Conservation (phyloP, 2,113 vertebrate genomes). For the Malaclemys terrapin region DNA sequence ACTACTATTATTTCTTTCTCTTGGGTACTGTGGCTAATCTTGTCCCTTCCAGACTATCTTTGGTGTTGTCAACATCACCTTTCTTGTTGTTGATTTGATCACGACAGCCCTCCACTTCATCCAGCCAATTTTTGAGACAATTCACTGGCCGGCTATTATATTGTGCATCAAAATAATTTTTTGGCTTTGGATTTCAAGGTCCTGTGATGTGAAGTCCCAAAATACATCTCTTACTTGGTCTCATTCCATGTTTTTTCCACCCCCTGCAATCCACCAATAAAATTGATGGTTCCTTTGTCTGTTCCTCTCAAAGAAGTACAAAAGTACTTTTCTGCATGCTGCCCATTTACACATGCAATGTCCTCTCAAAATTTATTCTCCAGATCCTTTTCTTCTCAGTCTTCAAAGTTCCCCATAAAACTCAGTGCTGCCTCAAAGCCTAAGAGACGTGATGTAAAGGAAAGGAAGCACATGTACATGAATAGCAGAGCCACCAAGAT, state of each 20-base stretch:
- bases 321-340: background rate
- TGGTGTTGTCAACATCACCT: background rate
- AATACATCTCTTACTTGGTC: background rate
- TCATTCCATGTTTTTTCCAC: background rate
- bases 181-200: background rate
- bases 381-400: background rate
- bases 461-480: background rate
- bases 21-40: background rate
- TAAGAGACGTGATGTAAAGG: background rate
- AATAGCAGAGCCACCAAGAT: background rate
- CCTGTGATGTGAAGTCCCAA: background rate
- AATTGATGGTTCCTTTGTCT: background rate
- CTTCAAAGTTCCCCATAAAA: background rate
- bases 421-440: background rate
- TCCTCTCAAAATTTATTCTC: background rate
- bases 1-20: background rate
- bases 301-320: background rate
- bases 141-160: background rate
- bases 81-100: background rate
- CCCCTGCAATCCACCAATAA: background rate
- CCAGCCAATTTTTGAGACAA: background rate
- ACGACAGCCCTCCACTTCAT: background rate
- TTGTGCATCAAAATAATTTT: background rate
- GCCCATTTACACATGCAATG: background rate
- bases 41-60: background rate